Evolutionary conservation across 1,140 invertebrate genomes (phyloP).

Genomic region (Bombyx mandarina): DNA sequence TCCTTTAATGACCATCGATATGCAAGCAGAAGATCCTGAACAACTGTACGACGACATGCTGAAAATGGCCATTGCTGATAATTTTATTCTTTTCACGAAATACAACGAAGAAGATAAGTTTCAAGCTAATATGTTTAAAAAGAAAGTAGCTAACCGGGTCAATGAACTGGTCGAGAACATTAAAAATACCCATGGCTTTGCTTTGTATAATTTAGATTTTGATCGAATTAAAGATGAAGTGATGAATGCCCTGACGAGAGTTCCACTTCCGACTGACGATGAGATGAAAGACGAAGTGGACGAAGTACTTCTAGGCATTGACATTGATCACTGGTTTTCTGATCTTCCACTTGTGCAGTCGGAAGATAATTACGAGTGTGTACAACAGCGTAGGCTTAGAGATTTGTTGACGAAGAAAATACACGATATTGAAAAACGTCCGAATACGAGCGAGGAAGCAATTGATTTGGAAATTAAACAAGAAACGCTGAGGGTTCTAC

Average conservation of each 20-base stretch:
- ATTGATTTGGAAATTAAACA: conserved; percentile 20
- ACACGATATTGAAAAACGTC: conserved; percentile 22
- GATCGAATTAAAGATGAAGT: conserved; percentile 28
- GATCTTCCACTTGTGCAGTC: conserved; percentile 27
- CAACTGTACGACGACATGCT: conserved; percentile 32
- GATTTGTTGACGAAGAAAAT: conserved; percentile 34
- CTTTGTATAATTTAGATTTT: conserved; percentile 23
- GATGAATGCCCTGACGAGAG: conserved; percentile 30
- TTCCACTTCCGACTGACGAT: conserved; percentile 28
- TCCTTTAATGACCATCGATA: conserved; percentile 12
- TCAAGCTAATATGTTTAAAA: conserved; percentile 29
- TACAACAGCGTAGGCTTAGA: conserved; percentile 23
- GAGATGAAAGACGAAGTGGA: conserved; percentile 35
- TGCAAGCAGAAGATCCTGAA: conserved; percentile 10
- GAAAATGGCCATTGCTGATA: conserved; percentile 33
- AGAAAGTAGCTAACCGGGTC: conserved; percentile 27
- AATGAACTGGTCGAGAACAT: conserved; percentile 26
- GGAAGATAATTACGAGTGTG: conserved; percentile 17
- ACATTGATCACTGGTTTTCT: conserved; percentile 45
- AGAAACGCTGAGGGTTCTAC: conserved; percentile 26
- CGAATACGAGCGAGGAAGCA: conserved; percentile 8
- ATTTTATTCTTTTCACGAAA: conserved; percentile 28
- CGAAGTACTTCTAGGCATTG: conserved; percentile 31
- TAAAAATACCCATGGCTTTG: conserved; percentile 23
- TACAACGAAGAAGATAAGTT: conserved; percentile 30